Conservation (phyloP, 2,797 vertebrate species). For the Hemitrygon akajei region DNA sequence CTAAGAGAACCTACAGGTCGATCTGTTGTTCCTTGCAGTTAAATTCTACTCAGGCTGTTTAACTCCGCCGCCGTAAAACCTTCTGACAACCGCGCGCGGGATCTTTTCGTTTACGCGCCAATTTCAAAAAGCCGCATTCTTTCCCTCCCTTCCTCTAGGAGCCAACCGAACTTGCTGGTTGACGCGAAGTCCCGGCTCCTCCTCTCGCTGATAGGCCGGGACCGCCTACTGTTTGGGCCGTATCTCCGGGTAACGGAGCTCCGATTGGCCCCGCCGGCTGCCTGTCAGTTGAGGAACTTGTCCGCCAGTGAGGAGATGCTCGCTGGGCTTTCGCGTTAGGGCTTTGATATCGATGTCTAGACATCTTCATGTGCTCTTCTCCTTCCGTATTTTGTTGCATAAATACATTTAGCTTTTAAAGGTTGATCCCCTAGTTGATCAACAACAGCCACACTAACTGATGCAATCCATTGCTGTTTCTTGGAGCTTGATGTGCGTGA, state of each 20-base stretch:
- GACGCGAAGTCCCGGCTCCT: neutral
- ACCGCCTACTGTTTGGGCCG: constrained; percentile 37
- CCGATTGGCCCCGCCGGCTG: neutral
- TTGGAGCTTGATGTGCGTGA: neutral
- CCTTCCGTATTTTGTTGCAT: too few relatives aligned
- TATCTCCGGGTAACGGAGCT: neutral
- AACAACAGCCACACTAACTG: too few relatives aligned
- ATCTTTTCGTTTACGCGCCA: constrained; percentile 46
- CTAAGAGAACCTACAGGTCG: too few relatives aligned
- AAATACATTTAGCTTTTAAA: too few relatives aligned
- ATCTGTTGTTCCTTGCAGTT: too few relatives aligned
- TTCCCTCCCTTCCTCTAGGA: constrained; percentile 46
- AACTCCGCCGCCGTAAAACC: too few relatives aligned
- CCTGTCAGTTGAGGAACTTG: neutral
- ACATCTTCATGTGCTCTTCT: too few relatives aligned
- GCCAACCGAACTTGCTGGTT: constrained; percentile 53
- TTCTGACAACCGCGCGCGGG: constrained; percentile 39
- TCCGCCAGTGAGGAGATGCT: neutral
- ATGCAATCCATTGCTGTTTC: neutral
- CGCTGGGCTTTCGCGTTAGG: too few relatives aligned
- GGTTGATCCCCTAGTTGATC: too few relatives aligned
- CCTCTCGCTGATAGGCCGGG: constrained; percentile 42
- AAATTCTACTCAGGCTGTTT: too few relatives aligned
- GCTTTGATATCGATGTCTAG: too few relatives aligned
- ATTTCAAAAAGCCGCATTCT: constrained; percentile 41